A percentile compares a stretch with the other conserved stretches of the same genome.
These are phyloP conservation scores for Catharus minimus DNA, from an alignment of 2,113 vertebrate species.

Conservation along the genomic window DNA sequence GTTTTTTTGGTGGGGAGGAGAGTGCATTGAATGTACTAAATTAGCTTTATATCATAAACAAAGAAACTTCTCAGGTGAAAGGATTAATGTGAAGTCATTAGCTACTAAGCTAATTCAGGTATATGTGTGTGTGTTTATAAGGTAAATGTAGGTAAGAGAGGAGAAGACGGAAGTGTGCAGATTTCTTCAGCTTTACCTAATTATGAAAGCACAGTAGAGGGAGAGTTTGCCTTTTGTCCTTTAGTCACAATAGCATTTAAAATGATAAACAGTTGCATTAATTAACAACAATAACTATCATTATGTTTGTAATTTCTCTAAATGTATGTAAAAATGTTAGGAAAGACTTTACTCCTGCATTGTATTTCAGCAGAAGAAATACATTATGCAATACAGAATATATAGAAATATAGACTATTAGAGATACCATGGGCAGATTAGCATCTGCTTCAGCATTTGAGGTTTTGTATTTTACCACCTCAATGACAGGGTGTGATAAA, in stretches of 20 bases:
- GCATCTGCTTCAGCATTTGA: background rate
- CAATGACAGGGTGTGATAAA: background rate
- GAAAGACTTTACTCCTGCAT: background rate
- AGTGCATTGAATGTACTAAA: background rate
- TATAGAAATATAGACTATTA: background rate
- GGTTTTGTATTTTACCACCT: background rate
- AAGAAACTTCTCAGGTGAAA: background rate
- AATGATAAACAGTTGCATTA: background rate
- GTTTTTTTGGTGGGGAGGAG: accelerated
- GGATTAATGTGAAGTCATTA: constrained; percentile 15
- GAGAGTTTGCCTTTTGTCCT: background rate
- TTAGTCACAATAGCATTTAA: background rate
- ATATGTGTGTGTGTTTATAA: background rate
- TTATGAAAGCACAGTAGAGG: background rate
- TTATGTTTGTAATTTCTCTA: background rate
- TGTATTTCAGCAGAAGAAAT: background rate
- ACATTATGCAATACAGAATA: background rate
- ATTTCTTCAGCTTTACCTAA: background rate
- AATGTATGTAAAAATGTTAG: background rate
- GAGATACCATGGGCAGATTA: background rate
- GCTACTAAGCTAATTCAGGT: background rate
- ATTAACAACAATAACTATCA: background rate
- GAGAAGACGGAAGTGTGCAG: background rate
- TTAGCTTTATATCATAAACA: background rate
- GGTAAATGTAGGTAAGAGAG: background rate